Percentiles rank a stretch among this genome's conserved stretches.
phyloP scores from a whole-genome alignment of 1,140 invertebrate genomes.

The Cataglyphis hispanica region DNA sequence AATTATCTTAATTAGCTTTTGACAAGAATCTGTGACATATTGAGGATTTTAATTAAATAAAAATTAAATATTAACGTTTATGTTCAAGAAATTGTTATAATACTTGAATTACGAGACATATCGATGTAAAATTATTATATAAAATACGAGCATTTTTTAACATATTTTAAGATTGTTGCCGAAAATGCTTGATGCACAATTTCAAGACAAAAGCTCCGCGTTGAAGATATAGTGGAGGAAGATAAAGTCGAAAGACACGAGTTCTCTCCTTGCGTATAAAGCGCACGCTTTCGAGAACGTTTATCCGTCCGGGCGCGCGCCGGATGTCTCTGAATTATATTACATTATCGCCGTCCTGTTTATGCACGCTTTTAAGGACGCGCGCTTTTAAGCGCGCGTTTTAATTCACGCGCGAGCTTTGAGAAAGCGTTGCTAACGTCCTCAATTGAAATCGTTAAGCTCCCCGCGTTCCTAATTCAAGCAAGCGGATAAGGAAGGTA shows the following conservation, averaged over 20 bases:
- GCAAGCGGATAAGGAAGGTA: slow-evolving; percentile 81
- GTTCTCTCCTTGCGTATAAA: slow-evolving; percentile 21
- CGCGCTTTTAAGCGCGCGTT: slow-evolving; percentile 72
- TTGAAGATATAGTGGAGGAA: neutral
- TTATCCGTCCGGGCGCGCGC: slow-evolving; percentile 36
- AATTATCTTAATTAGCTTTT: neutral
- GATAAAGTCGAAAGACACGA: slow-evolving; percentile 18
- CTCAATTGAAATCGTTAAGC: slow-evolving; percentile 71
- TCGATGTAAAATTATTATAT: neutral
- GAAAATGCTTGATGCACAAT: neutral
- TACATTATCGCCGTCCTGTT: slow-evolving; percentile 61
- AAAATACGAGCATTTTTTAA: neutral
- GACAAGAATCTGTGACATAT: no score
- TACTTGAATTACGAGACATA: neutral
- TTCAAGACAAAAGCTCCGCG: neutral
- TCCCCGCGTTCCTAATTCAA: slow-evolving; percentile 69
- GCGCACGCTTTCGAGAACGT: slow-evolving; percentile 37
- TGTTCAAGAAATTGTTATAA: neutral
- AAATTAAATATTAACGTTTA: no score
- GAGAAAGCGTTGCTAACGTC: slow-evolving; percentile 67
- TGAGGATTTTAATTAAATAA: no score
- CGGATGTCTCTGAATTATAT: slow-evolving; percentile 55
- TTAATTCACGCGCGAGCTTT: slow-evolving; percentile 53
- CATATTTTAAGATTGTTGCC: neutral
- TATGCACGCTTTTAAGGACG: slow-evolving; percentile 73